phyloP scores from a whole-genome alignment of 64 coral and sea anemone genomes.

The Pocillopora verrucosa region DNA sequence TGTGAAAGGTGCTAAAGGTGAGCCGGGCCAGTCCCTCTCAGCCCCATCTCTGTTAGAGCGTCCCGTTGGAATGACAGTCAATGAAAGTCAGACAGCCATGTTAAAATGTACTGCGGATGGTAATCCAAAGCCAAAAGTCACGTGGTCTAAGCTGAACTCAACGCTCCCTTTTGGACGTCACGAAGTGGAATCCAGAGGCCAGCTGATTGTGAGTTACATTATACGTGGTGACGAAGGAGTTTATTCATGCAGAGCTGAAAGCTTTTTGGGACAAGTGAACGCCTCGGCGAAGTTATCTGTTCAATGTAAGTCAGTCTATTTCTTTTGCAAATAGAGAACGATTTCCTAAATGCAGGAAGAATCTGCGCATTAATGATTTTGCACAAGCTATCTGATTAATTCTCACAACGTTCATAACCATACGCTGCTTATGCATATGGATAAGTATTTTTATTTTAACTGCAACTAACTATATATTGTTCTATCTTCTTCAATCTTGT shows the following conservation, averaged over 20 bases:
- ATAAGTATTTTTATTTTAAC: too few relatives aligned
- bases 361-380: too few relatives aligned
- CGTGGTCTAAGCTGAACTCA: constrained; percentile 32
- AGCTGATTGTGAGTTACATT: neutral
- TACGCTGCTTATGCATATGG: too few relatives aligned
- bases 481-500: neutral
- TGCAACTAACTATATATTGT: too few relatives aligned
- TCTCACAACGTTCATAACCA: too few relatives aligned
- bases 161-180: neutral
- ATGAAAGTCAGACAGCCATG: too few relatives aligned
- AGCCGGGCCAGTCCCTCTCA: too few relatives aligned
- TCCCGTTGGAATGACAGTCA: too few relatives aligned
- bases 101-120: constrained; percentile 46
- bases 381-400: too few relatives aligned
- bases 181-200: neutral
- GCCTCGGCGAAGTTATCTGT: constrained; percentile 23
- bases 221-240: constrained; percentile 4
- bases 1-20: neutral
- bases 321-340: too few relatives aligned
- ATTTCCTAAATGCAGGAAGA: too few relatives aligned
- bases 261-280: constrained; percentile 4
- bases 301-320: neutral
- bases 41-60: too few relatives aligned
- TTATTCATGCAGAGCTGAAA: constrained; percentile 29
- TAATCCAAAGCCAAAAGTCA: constrained; percentile 31